Evolutionary conservation across 2,113 vertebrate species (phyloP).

Genomic region (Stegostoma tigrinum): DNA sequence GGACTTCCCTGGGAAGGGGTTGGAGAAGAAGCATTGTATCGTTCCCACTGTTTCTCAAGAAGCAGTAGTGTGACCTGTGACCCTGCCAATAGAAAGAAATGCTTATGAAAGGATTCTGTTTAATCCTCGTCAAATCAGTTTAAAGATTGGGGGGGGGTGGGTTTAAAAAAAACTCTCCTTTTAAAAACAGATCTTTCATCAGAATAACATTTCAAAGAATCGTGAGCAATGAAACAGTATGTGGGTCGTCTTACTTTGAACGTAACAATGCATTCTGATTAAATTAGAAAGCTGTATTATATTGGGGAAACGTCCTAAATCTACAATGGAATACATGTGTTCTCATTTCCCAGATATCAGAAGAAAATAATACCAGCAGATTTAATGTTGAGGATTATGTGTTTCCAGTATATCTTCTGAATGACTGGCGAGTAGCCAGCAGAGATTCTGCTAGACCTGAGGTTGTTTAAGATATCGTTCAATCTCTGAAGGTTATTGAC

Average conservation of each 20-base stretch:
- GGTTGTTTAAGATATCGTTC: neutral
- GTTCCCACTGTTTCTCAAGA: conserved; percentile 21
- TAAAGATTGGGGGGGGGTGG: neutral
- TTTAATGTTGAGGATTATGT: neutral
- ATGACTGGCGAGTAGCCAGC: neutral
- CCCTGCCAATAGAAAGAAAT: neutral
- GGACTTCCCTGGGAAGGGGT: neutral
- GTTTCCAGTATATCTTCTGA: neutral
- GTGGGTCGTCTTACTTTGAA: neutral
- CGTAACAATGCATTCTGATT: neutral
- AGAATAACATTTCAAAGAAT: neutral
- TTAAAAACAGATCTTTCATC: neutral
- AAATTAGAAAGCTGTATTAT: neutral
- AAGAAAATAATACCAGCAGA: neutral
- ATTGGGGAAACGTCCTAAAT: too few species aligned
- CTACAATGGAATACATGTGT: neutral
- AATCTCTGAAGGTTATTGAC: neutral
- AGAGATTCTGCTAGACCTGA: neutral
- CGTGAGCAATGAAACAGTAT: neutral
- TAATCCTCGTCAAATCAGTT: conserved; percentile 19
- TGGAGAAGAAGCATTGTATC: neutral
- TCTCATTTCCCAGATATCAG: neutral
- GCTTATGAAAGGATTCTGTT: conserved; percentile 9
- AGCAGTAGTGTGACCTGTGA: neutral
- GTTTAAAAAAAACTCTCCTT: neutral